These are phyloP conservation scores for Telmatherina bonti DNA, from an alignment of 2,797 vertebrate species.

Conservation along the genomic window DNA sequence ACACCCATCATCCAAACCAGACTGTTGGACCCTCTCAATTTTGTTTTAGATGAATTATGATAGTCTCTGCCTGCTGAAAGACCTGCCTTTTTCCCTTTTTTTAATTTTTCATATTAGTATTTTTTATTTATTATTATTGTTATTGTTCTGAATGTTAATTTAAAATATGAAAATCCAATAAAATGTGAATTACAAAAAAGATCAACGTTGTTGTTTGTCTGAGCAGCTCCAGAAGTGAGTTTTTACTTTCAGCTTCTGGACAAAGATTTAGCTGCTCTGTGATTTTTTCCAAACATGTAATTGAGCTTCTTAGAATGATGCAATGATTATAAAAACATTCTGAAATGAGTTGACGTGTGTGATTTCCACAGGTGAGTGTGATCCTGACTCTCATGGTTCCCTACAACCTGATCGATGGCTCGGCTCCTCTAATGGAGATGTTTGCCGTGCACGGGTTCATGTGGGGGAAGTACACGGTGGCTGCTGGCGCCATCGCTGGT, in stretches of 20 bases:
- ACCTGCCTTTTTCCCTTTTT: too few relatives aligned
- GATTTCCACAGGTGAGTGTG: constrained; percentile 88
- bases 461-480: constrained; percentile 91
- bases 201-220: too few relatives aligned
- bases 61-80: too few relatives aligned
- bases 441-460: constrained; percentile 92
- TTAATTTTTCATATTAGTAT: too few relatives aligned
- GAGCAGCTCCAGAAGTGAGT: too few relatives aligned
- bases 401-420: constrained; percentile 91
- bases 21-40: too few relatives aligned
- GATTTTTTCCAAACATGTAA: background rate
- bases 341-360: fast-evolving
- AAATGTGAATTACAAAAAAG: too few relatives aligned
- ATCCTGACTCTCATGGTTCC: constrained; percentile 97
- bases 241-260: background rate
- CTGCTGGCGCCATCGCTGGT: constrained; percentile 91
- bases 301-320: background rate
- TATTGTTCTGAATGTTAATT: too few relatives aligned
- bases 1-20: too few relatives aligned
- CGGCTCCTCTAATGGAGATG: constrained; percentile 98
- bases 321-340: background rate
- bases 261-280: background rate
- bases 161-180: too few relatives aligned
- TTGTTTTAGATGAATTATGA: too few relatives aligned
- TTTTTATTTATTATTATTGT: too few relatives aligned